Conservation (phyloP, 2,113 vertebrate species). For the Donacobius atricapilla region DNA sequence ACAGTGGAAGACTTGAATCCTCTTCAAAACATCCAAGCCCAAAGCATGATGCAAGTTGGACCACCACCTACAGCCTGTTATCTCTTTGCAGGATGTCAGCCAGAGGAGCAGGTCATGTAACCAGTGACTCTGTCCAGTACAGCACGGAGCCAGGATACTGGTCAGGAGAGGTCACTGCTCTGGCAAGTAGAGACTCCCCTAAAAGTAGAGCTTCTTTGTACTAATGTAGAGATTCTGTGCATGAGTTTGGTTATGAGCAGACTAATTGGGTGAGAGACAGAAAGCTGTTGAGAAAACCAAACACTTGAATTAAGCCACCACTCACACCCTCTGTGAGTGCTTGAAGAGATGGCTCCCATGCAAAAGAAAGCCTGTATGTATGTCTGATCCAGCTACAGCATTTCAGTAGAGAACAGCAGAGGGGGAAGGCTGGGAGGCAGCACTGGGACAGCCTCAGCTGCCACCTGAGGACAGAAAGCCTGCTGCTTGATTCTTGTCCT, state of each 20-base stretch:
- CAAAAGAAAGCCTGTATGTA: not conserved
- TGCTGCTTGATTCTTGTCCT: not conserved
- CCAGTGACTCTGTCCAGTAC: not conserved
- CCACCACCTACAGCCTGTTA: fast-evolving
- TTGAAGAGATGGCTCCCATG: not conserved
- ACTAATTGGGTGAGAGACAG: not conserved
- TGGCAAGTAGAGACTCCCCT: not conserved
- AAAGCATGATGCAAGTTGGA: not conserved
- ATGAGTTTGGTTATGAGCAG: not conserved
- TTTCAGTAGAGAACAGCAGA: not conserved
- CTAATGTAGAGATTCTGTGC: not conserved
- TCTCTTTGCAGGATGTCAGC: not conserved
- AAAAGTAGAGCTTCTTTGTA: not conserved
- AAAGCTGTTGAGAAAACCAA: not conserved
- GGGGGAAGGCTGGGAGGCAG: not conserved
- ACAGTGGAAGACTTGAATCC: not conserved
- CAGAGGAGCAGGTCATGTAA: not conserved
- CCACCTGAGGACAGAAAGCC: not conserved
- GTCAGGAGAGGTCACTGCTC: not conserved
- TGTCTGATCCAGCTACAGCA: not conserved
- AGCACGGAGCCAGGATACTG: fast-evolving
- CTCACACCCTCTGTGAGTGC: not conserved
- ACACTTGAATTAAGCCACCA: not conserved
- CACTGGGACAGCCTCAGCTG: not conserved
- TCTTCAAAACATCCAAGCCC: not conserved